Percentiles rank a stretch among this genome's conserved stretches.
Conservation (phyloP, 2,797 vertebrate genomes). For the Columba guinea region DNA sequence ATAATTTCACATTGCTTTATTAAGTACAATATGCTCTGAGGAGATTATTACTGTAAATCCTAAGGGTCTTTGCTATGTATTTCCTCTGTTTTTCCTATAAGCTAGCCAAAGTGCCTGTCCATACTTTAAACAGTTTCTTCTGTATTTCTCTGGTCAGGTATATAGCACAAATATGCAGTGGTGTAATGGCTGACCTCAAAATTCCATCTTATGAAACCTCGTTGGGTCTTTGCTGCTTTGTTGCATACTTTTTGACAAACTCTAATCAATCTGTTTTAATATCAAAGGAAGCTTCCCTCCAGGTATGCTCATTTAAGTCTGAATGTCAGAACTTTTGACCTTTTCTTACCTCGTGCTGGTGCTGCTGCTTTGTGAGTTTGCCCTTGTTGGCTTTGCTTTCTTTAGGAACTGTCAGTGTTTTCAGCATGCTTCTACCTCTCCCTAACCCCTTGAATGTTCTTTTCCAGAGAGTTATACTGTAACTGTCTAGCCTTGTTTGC, state of each 20-base stretch:
- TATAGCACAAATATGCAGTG: not conserved
- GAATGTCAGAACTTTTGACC: conserved; percentile 41
- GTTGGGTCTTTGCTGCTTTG: not conserved
- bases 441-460: not conserved
- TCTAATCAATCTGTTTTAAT: conserved; percentile 41
- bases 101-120: not conserved
- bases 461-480: not conserved
- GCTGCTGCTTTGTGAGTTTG: not conserved
- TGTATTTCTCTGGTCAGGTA: not conserved
- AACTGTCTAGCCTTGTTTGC: conserved; percentile 11
- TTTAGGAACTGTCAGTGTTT: conserved; percentile 25
- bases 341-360: conserved; percentile 15
- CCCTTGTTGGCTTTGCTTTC: conserved; percentile 6
- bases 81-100: not conserved
- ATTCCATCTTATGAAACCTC: conserved; percentile 19
- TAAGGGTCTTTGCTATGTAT: not conserved
- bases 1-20: not conserved
- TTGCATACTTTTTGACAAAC: conserved; percentile 8
- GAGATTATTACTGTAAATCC: not conserved
- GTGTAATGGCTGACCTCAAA: conserved; percentile 25
- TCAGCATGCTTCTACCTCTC: not conserved
- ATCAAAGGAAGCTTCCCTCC: conserved; percentile 39
- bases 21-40: not conserved
- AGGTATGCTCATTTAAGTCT: conserved; percentile 5
- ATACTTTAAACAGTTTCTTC: not conserved